Evolutionary conservation across 2,888 invertebrate genomes (phyloP).

Genomic region (Drosophila austrosaltans): DNA sequence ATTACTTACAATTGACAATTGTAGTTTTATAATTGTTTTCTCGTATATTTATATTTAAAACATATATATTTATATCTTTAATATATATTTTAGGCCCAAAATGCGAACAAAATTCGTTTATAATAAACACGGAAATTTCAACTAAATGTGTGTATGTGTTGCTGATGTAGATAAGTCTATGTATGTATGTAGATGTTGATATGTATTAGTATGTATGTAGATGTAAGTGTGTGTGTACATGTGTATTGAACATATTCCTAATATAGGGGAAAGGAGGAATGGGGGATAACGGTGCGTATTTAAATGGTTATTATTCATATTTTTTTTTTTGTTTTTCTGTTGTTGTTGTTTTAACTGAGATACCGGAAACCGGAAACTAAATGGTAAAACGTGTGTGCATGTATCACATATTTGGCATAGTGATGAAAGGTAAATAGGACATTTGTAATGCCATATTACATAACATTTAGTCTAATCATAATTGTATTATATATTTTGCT

Average conservation of each 20-base stretch:
- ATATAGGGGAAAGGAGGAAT: neutral
- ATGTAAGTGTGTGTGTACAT: slow-evolving; percentile 31
- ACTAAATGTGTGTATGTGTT: slow-evolving; percentile 32
- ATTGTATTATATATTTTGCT: neutral
- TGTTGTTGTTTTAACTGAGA: neutral
- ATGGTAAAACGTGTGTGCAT: slow-evolving; percentile 13
- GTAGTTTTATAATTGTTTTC: slow-evolving; percentile 40
- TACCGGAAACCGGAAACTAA: slow-evolving; percentile 5
- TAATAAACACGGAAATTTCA: slow-evolving; percentile 34
- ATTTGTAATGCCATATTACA: slow-evolving; percentile 35
- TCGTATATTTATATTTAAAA: slow-evolving; percentile 23
- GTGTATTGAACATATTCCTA: slow-evolving; percentile 15
- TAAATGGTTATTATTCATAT: neutral
- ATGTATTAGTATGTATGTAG: slow-evolving; percentile 30
- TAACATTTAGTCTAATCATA: slow-evolving; percentile 25
- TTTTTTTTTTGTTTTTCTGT: neutral
- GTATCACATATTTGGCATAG: slow-evolving; percentile 19
- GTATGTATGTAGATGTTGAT: slow-evolving; percentile 37
- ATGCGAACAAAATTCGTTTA: slow-evolving; percentile 22
- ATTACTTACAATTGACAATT: slow-evolving; percentile 74
- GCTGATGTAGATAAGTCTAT: slow-evolving; percentile 17
- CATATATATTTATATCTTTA: neutral
- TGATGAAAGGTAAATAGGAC: slow-evolving; percentile 23
- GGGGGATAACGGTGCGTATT: neutral
- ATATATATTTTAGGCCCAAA: slow-evolving; percentile 5